These are phyloP conservation scores for Scytalopus superciliaris DNA, from an alignment of 2,113 vertebrate genomes.

Conservation along the genomic window DNA sequence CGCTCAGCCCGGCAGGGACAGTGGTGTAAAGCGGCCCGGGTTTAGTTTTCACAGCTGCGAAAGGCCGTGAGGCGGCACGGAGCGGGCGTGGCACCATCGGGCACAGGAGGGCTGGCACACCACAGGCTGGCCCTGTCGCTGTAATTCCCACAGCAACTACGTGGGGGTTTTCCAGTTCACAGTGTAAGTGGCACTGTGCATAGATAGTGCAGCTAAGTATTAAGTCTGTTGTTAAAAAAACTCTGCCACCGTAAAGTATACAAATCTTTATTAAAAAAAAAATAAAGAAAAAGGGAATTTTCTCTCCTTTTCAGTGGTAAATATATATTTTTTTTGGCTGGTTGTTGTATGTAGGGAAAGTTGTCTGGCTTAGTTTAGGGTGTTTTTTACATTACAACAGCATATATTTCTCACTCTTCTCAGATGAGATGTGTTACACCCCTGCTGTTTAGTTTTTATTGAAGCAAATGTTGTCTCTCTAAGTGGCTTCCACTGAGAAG, in stretches of 20 bases:
- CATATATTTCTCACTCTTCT: background rate
- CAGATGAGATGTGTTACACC: background rate
- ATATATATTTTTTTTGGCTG: background rate
- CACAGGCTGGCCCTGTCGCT: accelerated
- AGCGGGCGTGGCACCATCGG: background rate
- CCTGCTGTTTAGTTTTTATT: background rate
- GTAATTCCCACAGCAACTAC: no score
- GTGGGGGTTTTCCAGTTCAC: accelerated
- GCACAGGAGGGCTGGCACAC: accelerated
- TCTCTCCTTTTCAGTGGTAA: background rate
- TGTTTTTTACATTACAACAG: background rate
- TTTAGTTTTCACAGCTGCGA: background rate
- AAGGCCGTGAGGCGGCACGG: background rate
- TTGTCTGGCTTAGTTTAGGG: background rate
- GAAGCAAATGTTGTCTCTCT: background rate
- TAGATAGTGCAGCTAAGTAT: background rate
- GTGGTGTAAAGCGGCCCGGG: accelerated
- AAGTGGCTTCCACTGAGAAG: background rate
- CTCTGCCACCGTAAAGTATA: background rate
- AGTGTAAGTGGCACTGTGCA: background rate
- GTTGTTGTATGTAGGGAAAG: accelerated
- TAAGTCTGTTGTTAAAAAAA: background rate
- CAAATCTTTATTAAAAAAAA: background rate
- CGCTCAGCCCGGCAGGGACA: no score
- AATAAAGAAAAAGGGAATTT: background rate